These are phyloP conservation scores for Elysia crispata DNA, from an alignment of 2,888 invertebrate genomes.

Conservation along the genomic window DNA sequence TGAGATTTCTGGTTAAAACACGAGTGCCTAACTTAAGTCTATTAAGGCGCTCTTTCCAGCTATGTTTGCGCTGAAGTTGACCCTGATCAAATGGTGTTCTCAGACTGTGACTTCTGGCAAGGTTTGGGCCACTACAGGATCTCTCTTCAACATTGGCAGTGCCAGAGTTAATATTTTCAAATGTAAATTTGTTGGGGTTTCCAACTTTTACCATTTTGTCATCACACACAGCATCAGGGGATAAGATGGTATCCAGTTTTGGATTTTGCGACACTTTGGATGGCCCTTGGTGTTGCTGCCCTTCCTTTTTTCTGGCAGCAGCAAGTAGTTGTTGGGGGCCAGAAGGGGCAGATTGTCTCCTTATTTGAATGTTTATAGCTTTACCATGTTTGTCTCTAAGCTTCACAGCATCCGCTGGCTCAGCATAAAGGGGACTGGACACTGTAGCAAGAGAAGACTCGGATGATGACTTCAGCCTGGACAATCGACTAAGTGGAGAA, in stretches of 20 bases:
- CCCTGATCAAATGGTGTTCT: slow-evolving; percentile 47
- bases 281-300: neutral
- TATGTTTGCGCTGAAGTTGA: slow-evolving; percentile 42
- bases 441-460: slow-evolving; percentile 59
- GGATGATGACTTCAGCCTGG: slow-evolving; percentile 56
- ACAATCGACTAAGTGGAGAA: slow-evolving; percentile 44
- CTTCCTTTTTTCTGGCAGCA: neutral
- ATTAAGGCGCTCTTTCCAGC: slow-evolving; percentile 51
- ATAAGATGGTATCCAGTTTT: slow-evolving; percentile 58
- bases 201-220: neutral
- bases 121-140: neutral
- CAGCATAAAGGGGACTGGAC: slow-evolving; percentile 75
- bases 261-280: slow-evolving; percentile 36
- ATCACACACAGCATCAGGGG: slow-evolving; percentile 49
- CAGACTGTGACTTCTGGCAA: slow-evolving; percentile 52
- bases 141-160: neutral
- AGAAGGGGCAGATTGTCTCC: slow-evolving; percentile 65
- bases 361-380: slow-evolving; percentile 55
- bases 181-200: slow-evolving; percentile 30
- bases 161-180: slow-evolving; percentile 10
- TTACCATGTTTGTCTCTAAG: slow-evolving; percentile 53
- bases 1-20: slow-evolving; percentile 44
- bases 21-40: slow-evolving; percentile 51
- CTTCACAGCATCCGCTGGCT: slow-evolving; percentile 77
- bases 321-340: slow-evolving; percentile 1